phyloP scores from a whole-genome alignment of 2,113 vertebrate genomes.

The Ailuropoda melanoleuca region DNA sequence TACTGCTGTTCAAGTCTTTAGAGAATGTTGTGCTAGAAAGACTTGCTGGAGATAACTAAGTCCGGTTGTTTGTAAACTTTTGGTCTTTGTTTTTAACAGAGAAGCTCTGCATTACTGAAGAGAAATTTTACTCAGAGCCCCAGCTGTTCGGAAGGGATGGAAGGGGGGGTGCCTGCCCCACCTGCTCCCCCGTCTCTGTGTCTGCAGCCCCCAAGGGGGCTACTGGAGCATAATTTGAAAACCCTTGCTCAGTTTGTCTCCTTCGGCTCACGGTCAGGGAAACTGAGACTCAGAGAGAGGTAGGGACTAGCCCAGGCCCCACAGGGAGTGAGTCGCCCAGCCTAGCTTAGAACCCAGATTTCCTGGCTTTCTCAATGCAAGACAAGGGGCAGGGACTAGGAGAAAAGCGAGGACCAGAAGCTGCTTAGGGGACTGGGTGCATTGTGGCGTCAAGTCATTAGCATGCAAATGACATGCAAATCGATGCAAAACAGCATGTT shows the following conservation, averaged over 20 bases:
- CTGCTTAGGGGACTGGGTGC: slow-evolving; percentile 72
- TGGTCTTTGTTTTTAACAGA: slow-evolving; percentile 61
- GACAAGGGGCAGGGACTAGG: slow-evolving; percentile 32
- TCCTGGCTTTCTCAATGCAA: slow-evolving; percentile 22
- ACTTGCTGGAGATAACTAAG: neutral
- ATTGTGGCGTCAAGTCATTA: slow-evolving; percentile 74
- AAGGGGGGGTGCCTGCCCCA: slow-evolving; percentile 45
- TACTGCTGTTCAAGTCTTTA: neutral
- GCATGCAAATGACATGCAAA: slow-evolving; percentile 78
- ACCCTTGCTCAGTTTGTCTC: slow-evolving; percentile 22
- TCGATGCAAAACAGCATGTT: slow-evolving; percentile 81
- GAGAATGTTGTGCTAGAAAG: neutral
- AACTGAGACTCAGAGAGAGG: slow-evolving; percentile 30
- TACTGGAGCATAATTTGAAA: slow-evolving; percentile 59
- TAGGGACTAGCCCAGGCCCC: neutral
- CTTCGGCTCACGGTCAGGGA: slow-evolving; percentile 2
- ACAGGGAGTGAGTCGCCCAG: neutral
- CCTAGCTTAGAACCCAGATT: slow-evolving; percentile 37
- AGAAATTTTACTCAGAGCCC: slow-evolving; percentile 77
- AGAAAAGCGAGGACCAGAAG: slow-evolving; percentile 69
- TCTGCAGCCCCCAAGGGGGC: slow-evolving; percentile 44
- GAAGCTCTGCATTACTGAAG: slow-evolving; percentile 73
- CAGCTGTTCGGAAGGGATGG: slow-evolving; percentile 69
- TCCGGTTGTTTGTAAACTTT: slow-evolving; percentile 71
- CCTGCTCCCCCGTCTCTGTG: slow-evolving; percentile 60